These are phyloP conservation scores for Crepidodera aurea DNA, from an alignment of 2,888 invertebrate species.

Conservation along the genomic window DNA sequence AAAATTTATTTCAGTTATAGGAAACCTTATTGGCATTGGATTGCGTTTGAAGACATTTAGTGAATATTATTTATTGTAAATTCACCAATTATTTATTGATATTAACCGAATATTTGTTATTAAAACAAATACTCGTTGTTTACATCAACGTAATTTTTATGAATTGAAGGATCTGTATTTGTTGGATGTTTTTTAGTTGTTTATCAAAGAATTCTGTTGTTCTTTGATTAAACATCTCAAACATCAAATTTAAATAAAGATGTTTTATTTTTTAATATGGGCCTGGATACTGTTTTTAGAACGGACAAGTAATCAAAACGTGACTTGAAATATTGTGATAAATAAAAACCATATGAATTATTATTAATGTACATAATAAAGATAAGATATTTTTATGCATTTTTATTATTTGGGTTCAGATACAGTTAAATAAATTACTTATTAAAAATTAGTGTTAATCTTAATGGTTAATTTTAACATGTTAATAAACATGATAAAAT, in stretches of 20 bases:
- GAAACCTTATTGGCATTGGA: neutral
- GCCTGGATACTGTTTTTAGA: neutral
- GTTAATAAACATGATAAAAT: too few relatives aligned
- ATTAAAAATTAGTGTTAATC: too few relatives aligned
- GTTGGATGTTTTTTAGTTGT: too few relatives aligned
- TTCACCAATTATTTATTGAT: neutral
- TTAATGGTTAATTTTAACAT: too few relatives aligned
- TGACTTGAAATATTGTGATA: slow-evolving; percentile 11
- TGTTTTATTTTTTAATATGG: neutral
- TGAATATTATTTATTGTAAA: neutral
- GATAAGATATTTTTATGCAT: neutral
- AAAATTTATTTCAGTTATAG: slow-evolving; percentile 25
- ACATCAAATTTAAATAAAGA: too few relatives aligned
- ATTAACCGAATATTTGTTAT: too few relatives aligned
- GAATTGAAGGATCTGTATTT: too few relatives aligned
- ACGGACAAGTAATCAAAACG: neutral
- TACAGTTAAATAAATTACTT: too few relatives aligned
- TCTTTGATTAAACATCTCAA: too few relatives aligned
- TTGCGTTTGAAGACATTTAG: neutral
- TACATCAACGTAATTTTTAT: neutral
- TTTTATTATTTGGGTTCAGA: too few relatives aligned
- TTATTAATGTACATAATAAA: slow-evolving; percentile 20
- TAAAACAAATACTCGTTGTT: neutral
- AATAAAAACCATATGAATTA: neutral
- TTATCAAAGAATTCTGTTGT: too few relatives aligned